phyloP scores from a whole-genome alignment of 2,888 invertebrate species.

The Crocallis elinguaria region DNA sequence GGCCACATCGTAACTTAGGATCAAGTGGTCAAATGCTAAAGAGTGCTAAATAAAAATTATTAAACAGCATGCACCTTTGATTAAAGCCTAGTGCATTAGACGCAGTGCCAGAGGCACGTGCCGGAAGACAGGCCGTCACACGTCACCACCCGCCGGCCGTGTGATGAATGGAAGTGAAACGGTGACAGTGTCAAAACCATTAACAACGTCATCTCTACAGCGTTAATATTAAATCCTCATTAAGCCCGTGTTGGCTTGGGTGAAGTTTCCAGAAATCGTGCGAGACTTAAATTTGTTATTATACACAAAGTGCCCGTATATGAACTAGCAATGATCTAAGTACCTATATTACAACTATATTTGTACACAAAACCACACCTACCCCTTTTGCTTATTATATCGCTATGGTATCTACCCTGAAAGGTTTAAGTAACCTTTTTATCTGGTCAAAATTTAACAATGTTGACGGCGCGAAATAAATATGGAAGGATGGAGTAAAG shows the following conservation, averaged over 20 bases:
- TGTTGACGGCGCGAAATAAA: too few species aligned
- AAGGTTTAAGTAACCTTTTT: too few species aligned
- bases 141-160: conserved; percentile 35
- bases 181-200: conserved; percentile 35
- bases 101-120: conserved; percentile 25
- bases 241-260: conserved; percentile 22
- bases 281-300: conserved; percentile 13
- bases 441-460: too few species aligned
- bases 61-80: neutral
- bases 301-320: neutral
- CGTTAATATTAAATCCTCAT: conserved; percentile 34
- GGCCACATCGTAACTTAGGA: too few species aligned
- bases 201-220: conserved; percentile 30
- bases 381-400: too few species aligned
- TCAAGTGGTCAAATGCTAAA: too few species aligned
- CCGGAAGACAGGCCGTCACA: conserved; percentile 29
- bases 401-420: too few species aligned
- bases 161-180: conserved; percentile 35
- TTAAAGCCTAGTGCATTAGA: conserved; percentile 24
- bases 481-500: too few species aligned
- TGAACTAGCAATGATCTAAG: neutral
- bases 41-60: neutral
- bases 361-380: too few species aligned
- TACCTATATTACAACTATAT: too few species aligned
- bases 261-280: conserved; percentile 3